phyloP scores from a whole-genome alignment of 2,113 vertebrate genomes.

The Corythornis madagascariensis region DNA sequence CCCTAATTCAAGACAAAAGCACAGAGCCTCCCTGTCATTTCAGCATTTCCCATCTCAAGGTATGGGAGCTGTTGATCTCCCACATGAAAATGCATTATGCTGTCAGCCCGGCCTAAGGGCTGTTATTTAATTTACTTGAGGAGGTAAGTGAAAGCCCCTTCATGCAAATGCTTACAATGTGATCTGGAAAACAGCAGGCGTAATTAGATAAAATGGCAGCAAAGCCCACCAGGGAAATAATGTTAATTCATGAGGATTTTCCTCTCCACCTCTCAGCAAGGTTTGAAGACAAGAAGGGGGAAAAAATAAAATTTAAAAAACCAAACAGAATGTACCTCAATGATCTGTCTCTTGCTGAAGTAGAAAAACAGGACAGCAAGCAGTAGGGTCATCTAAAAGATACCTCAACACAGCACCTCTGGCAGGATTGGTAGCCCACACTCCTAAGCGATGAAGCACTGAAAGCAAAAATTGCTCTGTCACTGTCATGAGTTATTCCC shows the following conservation, averaged over 20 bases:
- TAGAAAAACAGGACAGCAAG: neutral
- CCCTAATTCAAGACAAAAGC: slow-evolving; percentile 10
- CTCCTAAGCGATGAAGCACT: neutral
- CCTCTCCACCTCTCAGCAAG: slow-evolving; percentile 50
- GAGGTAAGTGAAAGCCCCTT: slow-evolving; percentile 72
- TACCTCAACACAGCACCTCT: neutral
- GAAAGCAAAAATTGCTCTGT: neutral
- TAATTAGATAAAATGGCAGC: slow-evolving; percentile 71
- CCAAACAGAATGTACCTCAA: neutral
- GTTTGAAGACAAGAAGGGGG: neutral
- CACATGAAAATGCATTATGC: slow-evolving; percentile 63
- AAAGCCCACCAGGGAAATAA: slow-evolving; percentile 65
- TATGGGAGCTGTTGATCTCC: slow-evolving; percentile 66
- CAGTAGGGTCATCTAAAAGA: neutral
- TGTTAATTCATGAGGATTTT: slow-evolving; percentile 61
- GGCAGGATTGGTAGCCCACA: neutral
- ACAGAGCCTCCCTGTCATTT: slow-evolving; percentile 15
- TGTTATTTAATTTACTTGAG: slow-evolving; percentile 72
- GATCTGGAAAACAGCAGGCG: slow-evolving; percentile 69
- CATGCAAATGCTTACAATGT: slow-evolving; percentile 67
- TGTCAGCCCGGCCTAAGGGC: slow-evolving; percentile 67
- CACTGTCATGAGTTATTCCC: neutral
- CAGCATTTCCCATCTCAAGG: slow-evolving; percentile 38
- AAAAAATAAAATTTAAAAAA: neutral
- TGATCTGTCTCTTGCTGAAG: neutral